Evolutionary conservation across 2,113 vertebrate species (phyloP), one percentile per base, ranked within the genome.

Genomic region (Sturnus vulgaris): DNA sequence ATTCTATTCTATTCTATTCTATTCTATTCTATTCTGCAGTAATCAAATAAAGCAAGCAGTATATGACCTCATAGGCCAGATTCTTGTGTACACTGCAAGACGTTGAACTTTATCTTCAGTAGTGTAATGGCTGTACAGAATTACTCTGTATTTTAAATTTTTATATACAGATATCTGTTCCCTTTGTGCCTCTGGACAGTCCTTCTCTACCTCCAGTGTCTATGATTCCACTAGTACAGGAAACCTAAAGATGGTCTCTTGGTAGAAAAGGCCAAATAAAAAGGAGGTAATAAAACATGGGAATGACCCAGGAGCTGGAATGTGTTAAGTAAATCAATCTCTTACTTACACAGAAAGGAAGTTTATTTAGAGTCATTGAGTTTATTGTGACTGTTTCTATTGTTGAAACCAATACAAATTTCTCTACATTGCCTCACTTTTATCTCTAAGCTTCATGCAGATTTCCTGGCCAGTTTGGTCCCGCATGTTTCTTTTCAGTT

Each of bases 21-120:
- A 2, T 17, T 11, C 57, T 16, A 17, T 40, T 7, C n/a, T 47
- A 0, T 44, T 46, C 27, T 1, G 7, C 8, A 22, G 4, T 46
- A 86, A 56, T 55, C 44, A 61, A 69, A 73, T 24, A 23, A 65
- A 63, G 3, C 23, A 59, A 76, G 23, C 20, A 63, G 6, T 33
- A 27, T 39, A 39, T 39, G 33, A 69, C 15, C 5, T 60, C 4
- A 2, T 10, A 4, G 50, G 18, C 3, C 11, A 77, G 23, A 46
- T 64, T 81, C 10, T 68, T 91, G 12, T 30, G 9, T 35, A 42
- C 13, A 30, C 5, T 33, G 35, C 8, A 72, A 18, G 46, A 31
- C 0, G 0, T 17, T 1, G 3, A 65, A 46, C 33, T 70, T 88
- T 65, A 10, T 66, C 33, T 84, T 91, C 22, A 35, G 5, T 21